Evolutionary conservation across 2,888 invertebrate species (phyloP), one percentile per base, ranked within the genome.

Genomic region (Melieria omissa): DNA sequence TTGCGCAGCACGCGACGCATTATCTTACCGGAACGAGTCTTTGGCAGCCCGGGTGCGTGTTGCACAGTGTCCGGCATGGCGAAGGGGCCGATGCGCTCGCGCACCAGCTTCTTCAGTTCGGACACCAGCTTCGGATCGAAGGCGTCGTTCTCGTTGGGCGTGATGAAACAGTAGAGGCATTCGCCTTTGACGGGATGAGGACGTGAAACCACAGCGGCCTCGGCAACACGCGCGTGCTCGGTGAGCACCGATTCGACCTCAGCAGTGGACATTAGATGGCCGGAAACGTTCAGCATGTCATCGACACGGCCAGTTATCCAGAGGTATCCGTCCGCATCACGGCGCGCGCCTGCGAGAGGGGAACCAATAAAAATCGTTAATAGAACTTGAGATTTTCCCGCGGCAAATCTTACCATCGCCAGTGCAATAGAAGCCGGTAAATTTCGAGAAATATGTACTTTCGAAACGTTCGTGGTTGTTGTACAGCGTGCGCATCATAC

Each of bases 201-300:
- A 78, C 94, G 93, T 6, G 98, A 93, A 0, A 99, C 99, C 0
- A 97, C 99, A 0, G 99, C 99, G 0, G 98, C 95, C 87, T 99
- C 99, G 0, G 97, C 92, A 0, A 99, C 94, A 10, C 89, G 89
- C 0, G 88, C 87, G 83, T 95, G 94, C 84, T 94, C 94, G 0
- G 93, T 91, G 14, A 95, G 89, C 41, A 94, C 93, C 12, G 93
- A 92, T 86, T 95, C 95, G 0, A 95, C 94, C 89, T 99, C 98
- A 0, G 99, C 95, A 0, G 99, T 99, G 74, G 97, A 97, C 92
- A 99, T 94, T 69, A 99, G 89, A 88, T 99, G 99, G 0, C 99
- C 99, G 3, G 97, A 98, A 8, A 99, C 98, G 87, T 99, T 99
- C 78, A 99, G 89, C 96, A 99, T 98, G 86, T 99, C 99, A 86